Conservation (phyloP, 1,140 invertebrate species). For the Achroia grisella region DNA sequence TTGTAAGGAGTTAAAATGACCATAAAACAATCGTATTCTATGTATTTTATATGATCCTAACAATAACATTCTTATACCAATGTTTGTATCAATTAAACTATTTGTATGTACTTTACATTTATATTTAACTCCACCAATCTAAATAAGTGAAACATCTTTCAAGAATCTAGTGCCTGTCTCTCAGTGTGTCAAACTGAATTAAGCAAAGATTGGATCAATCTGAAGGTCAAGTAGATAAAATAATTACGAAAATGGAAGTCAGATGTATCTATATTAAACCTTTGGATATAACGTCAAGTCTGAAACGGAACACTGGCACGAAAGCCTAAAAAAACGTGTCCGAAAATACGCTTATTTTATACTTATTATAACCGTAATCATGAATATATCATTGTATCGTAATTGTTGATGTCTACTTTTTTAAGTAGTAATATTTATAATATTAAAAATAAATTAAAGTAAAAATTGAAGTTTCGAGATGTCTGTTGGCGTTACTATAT, state of each 20-base stretch:
- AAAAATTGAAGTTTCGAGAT: constrained; percentile 17
- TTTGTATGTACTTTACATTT: too few species aligned
- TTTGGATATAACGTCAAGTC: constrained; percentile 48
- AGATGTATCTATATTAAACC: constrained; percentile 12
- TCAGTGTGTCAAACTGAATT: constrained; percentile 4
- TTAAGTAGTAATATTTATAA: constrained; percentile 41
- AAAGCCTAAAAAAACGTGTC: constrained; percentile 47
- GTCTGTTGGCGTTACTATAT: constrained; percentile 11
- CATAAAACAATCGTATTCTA: too few species aligned
- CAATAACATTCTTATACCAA: too few species aligned
- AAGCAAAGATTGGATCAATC: not conserved
- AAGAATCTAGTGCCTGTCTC: constrained; percentile 8
- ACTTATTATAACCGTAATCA: constrained; percentile 61
- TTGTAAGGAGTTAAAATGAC: too few species aligned
- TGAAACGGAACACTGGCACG: constrained; percentile 51
- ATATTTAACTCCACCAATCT: too few species aligned
- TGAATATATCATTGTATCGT: constrained; percentile 45
- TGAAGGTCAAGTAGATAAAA: constrained; percentile 1
- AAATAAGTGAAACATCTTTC: constrained; percentile 3
- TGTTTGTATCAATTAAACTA: too few species aligned
- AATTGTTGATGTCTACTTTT: constrained; percentile 54
- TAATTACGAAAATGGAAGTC: constrained; percentile 9
- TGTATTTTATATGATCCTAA: too few species aligned
- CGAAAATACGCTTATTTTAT: constrained; percentile 72
- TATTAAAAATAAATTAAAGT: constrained; percentile 19